phyloP scores from a whole-genome alignment of 2,888 invertebrate species.

The Tridacna gigas region DNA sequence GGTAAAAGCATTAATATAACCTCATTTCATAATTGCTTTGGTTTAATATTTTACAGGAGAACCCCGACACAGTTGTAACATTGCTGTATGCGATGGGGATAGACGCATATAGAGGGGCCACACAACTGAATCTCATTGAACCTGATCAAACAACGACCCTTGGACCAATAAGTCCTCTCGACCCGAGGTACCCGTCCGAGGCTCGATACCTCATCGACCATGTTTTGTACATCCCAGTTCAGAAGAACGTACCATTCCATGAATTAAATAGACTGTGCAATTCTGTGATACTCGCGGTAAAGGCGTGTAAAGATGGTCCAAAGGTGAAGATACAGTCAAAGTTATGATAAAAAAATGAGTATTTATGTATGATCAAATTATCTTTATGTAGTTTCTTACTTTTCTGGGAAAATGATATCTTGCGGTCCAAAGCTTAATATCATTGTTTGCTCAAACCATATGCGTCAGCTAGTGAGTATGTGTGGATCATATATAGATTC shows the following conservation, averaged over 20 bases:
- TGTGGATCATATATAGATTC: too few species aligned
- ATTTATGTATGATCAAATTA: too few species aligned
- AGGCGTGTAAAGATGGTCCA: constrained; percentile 62
- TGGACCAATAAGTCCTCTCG: constrained; percentile 49
- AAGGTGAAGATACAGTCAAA: constrained; percentile 67
- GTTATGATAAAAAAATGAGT: constrained; percentile 35
- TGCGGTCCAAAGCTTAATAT: too few species aligned
- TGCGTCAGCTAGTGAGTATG: too few species aligned
- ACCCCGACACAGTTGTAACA: constrained; percentile 79
- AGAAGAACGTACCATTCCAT: constrained; percentile 83
- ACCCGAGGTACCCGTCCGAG: constrained; percentile 78
- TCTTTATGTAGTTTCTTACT: too few species aligned
- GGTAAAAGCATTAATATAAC: background rate
- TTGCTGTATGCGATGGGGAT: constrained; percentile 81
- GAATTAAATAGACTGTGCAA: constrained; percentile 78
- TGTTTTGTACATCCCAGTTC: constrained; percentile 84
- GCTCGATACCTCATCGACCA: constrained; percentile 84
- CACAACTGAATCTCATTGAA: constrained; percentile 83
- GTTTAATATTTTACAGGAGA: constrained; percentile 75
- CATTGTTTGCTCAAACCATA: too few species aligned
- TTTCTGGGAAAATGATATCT: too few species aligned
- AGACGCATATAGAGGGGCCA: constrained; percentile 84
- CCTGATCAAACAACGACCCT: constrained; percentile 66
- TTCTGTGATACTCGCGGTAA: constrained; percentile 58
- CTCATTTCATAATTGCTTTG: background rate